phyloP scores from a whole-genome alignment of 2,797 vertebrate genomes.

The Clarias laeviceps region DNA sequence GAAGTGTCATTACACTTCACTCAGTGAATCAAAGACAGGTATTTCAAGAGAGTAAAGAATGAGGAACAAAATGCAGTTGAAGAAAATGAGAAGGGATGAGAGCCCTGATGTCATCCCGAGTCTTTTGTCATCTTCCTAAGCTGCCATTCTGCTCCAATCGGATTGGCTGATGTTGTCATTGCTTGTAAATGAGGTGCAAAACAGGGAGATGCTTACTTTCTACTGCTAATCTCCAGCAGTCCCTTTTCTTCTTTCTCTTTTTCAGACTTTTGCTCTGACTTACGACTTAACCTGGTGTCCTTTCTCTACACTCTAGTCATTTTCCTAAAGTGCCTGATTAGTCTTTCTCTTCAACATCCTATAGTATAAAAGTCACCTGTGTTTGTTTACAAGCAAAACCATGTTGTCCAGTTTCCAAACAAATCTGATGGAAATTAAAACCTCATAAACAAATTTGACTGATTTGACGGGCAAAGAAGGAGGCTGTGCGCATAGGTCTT shows the following conservation, averaged over 20 bases:
- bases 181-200: slow-evolving; percentile 93
- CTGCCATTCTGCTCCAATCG: slow-evolving; percentile 74
- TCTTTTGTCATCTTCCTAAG: slow-evolving; percentile 77
- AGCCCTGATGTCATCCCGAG: slow-evolving; percentile 77
- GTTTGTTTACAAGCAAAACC: slow-evolving; percentile 35
- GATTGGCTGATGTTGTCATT: slow-evolving; percentile 84
- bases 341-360: slow-evolving; percentile 47
- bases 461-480: slow-evolving; percentile 33
- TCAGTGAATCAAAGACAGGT: not conserved
- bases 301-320: slow-evolving; percentile 3
- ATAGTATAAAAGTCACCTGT: slow-evolving; percentile 48
- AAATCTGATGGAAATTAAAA: slow-evolving; percentile 37
- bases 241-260: slow-evolving; percentile 53
- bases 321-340: slow-evolving; percentile 24
- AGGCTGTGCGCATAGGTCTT: not conserved
- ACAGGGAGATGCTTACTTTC: slow-evolving; percentile 73
- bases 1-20: not conserved
- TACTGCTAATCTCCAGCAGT: slow-evolving; percentile 69
- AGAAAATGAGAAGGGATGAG: slow-evolving; percentile 70
- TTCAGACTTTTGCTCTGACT: slow-evolving; percentile 44
- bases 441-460: slow-evolving; percentile 38
- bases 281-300: slow-evolving; percentile 34
- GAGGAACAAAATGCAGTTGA: slow-evolving; percentile 71
- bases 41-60: slow-evolving; percentile 53
- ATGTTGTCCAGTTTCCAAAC: slow-evolving; percentile 16